These are phyloP conservation scores for Dynastes hyllus DNA, from an alignment of 2,888 invertebrate species.

Conservation along the genomic window DNA sequence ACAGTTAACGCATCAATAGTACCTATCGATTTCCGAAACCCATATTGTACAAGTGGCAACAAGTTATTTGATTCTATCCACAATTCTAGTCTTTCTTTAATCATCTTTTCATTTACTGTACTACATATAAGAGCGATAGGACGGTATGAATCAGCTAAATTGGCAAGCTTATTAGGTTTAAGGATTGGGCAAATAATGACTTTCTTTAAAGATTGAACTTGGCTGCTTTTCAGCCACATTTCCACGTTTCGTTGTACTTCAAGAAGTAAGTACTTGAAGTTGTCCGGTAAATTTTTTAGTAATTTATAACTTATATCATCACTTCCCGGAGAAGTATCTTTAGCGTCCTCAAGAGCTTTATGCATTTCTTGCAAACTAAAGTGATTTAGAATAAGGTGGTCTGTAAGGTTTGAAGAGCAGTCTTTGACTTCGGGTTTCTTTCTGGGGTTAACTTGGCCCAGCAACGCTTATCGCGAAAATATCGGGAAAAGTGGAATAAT, in stretches of 20 bases:
- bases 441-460: neutral
- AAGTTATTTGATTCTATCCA: conserved; percentile 32
- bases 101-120: conserved; percentile 22
- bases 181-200: conserved; percentile 2
- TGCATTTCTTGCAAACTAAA: conserved; percentile 11
- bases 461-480: no score
- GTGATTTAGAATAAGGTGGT: conserved; percentile 1
- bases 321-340: conserved; percentile 19
- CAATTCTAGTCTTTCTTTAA: conserved; percentile 35
- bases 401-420: neutral
- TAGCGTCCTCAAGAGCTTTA: neutral
- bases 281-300: conserved; percentile 18
- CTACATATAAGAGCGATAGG: conserved; percentile 23
- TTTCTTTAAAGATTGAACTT: conserved; percentile 14
- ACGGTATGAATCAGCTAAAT: conserved; percentile 11
- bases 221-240: conserved; percentile 14
- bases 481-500: no score
- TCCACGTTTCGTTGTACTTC: conserved; percentile 9
- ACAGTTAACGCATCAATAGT: neutral
- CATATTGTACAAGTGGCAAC: neutral
- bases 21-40: neutral
- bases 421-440: neutral
- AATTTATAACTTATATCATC: conserved; percentile 30
- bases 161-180: conserved; percentile 10
- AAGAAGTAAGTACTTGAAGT: conserved; percentile 5